Conservation (phyloP, 92 coral and sea anemone species). For the Ricordea florida region DNA sequence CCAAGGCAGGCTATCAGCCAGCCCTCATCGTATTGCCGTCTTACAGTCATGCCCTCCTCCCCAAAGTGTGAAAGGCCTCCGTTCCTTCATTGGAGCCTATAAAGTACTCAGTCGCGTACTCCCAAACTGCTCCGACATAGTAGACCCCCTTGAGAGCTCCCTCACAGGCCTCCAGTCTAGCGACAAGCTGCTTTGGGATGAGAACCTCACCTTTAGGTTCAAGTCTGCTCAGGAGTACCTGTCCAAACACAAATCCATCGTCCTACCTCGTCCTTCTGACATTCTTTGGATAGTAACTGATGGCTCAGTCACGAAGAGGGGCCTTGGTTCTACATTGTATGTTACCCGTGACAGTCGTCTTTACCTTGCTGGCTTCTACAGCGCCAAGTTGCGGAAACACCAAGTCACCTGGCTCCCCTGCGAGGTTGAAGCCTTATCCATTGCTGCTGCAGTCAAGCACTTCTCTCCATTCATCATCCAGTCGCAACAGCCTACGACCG, state of each 20-base stretch:
- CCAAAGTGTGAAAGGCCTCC: slow-evolving; percentile 17
- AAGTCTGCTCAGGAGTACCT: slow-evolving; percentile 34
- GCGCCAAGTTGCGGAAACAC: slow-evolving; percentile 51
- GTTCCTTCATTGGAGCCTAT: slow-evolving; percentile 52
- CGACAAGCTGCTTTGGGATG: slow-evolving; percentile 23
- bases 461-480: slow-evolving; percentile 65
- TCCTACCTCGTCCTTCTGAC: slow-evolving; percentile 31
- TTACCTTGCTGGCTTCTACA: slow-evolving; percentile 63
- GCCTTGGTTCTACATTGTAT: slow-evolving; percentile 48
- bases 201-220: slow-evolving; percentile 11
- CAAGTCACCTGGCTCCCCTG: slow-evolving; percentile 73
- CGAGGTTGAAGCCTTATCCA: slow-evolving; percentile 51
- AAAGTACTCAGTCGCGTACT: slow-evolving; percentile 35
- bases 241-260: neutral
- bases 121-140: slow-evolving; percentile 14
- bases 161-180: slow-evolving; percentile 29
- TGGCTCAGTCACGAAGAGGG: slow-evolving; percentile 18
- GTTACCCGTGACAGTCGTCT: slow-evolving; percentile 18
- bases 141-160: slow-evolving; percentile 27
- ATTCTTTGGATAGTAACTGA: slow-evolving; percentile 55
- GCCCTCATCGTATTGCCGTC: slow-evolving; percentile 48
- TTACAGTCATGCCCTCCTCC: slow-evolving; percentile 45
- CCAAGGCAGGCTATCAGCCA: slow-evolving; percentile 47
- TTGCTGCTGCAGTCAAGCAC: slow-evolving; percentile 50
- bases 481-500: slow-evolving; percentile 32